Conservation (phyloP, 1,140 invertebrate species). For the Trinorchestia longiramus region DNA sequence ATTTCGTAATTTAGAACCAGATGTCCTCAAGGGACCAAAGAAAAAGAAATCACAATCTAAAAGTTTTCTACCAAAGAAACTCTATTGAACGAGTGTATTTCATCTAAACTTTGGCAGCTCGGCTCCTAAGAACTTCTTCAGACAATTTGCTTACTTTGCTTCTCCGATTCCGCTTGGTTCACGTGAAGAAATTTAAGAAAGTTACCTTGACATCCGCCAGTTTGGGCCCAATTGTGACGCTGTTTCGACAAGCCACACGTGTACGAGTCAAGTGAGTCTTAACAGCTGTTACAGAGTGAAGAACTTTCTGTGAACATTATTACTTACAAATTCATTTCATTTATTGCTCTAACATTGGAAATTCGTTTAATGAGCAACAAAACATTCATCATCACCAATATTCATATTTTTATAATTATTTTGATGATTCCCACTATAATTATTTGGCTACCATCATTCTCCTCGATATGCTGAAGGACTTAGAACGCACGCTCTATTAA, state of each 20-base stretch:
- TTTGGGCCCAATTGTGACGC: neutral
- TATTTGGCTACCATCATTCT: no score
- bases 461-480: no score
- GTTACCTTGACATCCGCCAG: neutral
- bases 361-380: no score
- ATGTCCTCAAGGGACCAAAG: slow-evolving; percentile 41
- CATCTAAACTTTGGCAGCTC: slow-evolving; percentile 31
- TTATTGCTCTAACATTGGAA: no score
- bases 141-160: slow-evolving; percentile 49
- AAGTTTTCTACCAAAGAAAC: slow-evolving; percentile 35
- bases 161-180: neutral
- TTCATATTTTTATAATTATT: no score
- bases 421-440: no score
- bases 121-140: slow-evolving; percentile 24
- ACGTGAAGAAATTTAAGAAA: neutral
- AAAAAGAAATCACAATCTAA: slow-evolving; percentile 48
- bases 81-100: slow-evolving; percentile 53
- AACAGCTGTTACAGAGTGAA: neutral
- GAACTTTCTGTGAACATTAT: neutral
- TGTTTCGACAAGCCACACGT: neutral
- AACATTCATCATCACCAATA: no score
- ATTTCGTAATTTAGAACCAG: slow-evolving; percentile 51
- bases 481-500: no score
- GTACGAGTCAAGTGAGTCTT: neutral
- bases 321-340: no score